Evolutionary conservation across 1,140 invertebrate genomes (phyloP), one percentile per base, ranked within the genome.

Genomic region (Scaptomyza graminum): DNA sequence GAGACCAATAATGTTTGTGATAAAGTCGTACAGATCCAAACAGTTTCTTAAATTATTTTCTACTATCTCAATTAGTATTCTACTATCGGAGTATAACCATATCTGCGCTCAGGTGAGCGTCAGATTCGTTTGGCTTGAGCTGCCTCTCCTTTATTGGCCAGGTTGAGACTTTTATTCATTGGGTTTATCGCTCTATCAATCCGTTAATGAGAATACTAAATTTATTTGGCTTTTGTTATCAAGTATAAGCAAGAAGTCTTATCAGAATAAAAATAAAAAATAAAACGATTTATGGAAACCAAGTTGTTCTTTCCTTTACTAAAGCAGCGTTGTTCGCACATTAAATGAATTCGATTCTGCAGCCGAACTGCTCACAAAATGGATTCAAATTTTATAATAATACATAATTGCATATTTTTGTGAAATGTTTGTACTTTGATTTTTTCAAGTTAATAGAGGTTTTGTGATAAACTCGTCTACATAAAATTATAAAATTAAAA

Each of bases 161-260:
- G 50, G 4, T 9, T 56, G 37, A 4, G 5, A n/a, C 8, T 13
- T 43, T 56, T 11, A 56, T n/a, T 59, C 25, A 46, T 59, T 59
- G 55, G 22, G 9, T 5, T 56, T 56, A 43, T 25, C 12, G 34
- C 47, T 6, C 4, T 3, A 16, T 37, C 15, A 52, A 6, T 37
- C 50, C 8, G 8, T 31, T n/a, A n/a, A 31, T 13, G 12, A 9
- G 25, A 15, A 15, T 18, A 37, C 13, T 16, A 37, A 12, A 16
- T 34, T 37, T 37, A 11, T 52, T 52, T 37, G 5, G 3, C 13
- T 37, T 16, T 37, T 16, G 13, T 5, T 34, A 5, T 51, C 25
- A 34, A 34, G 49, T 31, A 13, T 51, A 25, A 15, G 49, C 25
- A 11, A 34, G 11, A 15, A 15, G 25, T n/a, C 13, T 52, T 52